Evolutionary conservation across 2,888 invertebrate species (phyloP).

Genomic region (Diogma glabrata): DNA sequence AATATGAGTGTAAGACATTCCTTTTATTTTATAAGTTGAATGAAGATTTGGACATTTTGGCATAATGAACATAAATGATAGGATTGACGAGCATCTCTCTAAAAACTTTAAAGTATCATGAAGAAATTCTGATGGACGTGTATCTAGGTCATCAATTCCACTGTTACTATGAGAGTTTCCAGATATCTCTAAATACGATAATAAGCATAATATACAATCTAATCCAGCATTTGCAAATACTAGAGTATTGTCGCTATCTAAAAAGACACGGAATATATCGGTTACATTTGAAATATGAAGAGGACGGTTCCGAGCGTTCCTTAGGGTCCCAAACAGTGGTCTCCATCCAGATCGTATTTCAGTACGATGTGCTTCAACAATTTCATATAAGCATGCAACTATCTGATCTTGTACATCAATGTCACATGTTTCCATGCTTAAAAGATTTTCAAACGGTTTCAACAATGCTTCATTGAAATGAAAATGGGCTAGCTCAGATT

Average conservation of each 20-base stretch:
- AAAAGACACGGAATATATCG: slow-evolving; percentile 89
- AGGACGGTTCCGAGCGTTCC: slow-evolving; percentile 65
- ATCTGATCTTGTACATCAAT: slow-evolving; percentile 85
- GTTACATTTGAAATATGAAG: slow-evolving; percentile 52
- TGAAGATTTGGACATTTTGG: slow-evolving; percentile 89
- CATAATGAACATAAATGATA: slow-evolving; percentile 89
- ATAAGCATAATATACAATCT: slow-evolving; percentile 82
- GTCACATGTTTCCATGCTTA: slow-evolving; percentile 88
- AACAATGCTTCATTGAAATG: slow-evolving; percentile 91
- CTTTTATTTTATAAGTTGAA: slow-evolving; percentile 72
- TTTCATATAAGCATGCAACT: slow-evolving; percentile 88
- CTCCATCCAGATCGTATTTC: slow-evolving; percentile 95
- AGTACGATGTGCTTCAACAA: slow-evolving; percentile 86
- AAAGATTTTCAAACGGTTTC: slow-evolving; percentile 88
- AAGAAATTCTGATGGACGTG: slow-evolving; percentile 36
- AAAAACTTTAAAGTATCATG: slow-evolving; percentile 75
- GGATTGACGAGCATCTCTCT: slow-evolving; percentile 73
- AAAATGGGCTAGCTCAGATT: slow-evolving; percentile 82
- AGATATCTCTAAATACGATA: slow-evolving; percentile 45
- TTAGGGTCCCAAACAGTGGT: slow-evolving; percentile 84
- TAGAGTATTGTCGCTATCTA: slow-evolving; percentile 82
- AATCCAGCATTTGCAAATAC: slow-evolving; percentile 91
- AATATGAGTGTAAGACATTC: slow-evolving; percentile 62
- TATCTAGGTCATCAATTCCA: slow-evolving; percentile 41
- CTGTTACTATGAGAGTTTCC: slow-evolving; percentile 58